These are phyloP conservation scores for Eilema sororculum DNA, from an alignment of 2,888 invertebrate species.

Conservation along the genomic window DNA sequence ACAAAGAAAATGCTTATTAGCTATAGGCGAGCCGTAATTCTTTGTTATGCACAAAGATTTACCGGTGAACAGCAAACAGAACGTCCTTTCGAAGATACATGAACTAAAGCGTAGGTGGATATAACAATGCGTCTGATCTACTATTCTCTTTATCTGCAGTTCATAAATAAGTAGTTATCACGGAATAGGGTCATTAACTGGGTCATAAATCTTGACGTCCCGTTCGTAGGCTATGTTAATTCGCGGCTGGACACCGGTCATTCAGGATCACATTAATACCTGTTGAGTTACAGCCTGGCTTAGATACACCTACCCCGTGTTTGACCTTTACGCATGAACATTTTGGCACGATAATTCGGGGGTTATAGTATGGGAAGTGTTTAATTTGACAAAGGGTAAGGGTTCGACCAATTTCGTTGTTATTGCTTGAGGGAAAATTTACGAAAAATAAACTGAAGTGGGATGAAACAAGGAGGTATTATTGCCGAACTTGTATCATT, in stretches of 20 bases:
- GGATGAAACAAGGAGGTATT: neutral
- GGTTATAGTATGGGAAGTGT: conserved; percentile 37
- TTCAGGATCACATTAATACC: conserved; percentile 80
- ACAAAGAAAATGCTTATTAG: neutral
- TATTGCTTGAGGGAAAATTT: neutral
- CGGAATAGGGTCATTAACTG: conserved; percentile 63
- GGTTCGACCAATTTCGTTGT: neutral
- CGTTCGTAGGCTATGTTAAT: conserved; percentile 72
- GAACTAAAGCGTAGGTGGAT: neutral
- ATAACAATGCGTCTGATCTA: conserved; percentile 8
- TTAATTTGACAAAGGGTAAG: conserved; percentile 26
- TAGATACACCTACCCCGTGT: conserved; percentile 59
- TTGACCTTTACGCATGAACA: conserved; percentile 55
- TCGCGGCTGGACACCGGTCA: conserved; percentile 74
- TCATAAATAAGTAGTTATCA: conserved; percentile 56
- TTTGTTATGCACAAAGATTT: neutral
- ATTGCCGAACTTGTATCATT: too few species aligned
- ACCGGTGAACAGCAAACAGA: neutral
- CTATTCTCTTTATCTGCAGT: conserved; percentile 42
- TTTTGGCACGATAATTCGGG: conserved; percentile 45
- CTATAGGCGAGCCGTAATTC: neutral
- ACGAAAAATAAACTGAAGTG: neutral
- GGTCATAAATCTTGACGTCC: conserved; percentile 61
- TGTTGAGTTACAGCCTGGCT: conserved; percentile 82
- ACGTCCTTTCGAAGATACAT: neutral